Evolutionary conservation across 2,797 vertebrate genomes (phyloP).

Genomic region (Micrastur ruficollis): DNA sequence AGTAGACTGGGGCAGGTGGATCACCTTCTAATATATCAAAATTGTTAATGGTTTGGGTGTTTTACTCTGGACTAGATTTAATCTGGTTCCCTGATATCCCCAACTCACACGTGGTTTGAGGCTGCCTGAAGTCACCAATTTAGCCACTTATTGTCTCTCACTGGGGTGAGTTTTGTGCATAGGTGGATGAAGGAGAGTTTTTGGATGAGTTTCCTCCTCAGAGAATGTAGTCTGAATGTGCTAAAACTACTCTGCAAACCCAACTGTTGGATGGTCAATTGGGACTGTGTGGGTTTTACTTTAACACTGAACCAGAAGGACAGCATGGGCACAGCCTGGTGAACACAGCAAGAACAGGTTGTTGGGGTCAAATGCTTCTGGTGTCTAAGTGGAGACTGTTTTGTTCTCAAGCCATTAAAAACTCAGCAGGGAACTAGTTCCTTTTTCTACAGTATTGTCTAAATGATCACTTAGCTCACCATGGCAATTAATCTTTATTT

Average conservation of each 20-base stretch:
- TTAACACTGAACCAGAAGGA: background rate
- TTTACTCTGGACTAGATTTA: background rate
- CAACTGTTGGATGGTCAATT: background rate
- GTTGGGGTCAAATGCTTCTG: background rate
- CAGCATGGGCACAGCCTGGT: background rate
- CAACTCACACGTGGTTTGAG: background rate
- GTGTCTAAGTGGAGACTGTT: background rate
- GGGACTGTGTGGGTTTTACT: background rate
- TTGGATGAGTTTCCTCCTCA: background rate
- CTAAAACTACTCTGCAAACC: background rate
- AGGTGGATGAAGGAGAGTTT: background rate
- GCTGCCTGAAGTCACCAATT: background rate
- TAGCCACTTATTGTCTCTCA: background rate
- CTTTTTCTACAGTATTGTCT: background rate
- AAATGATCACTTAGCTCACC: constrained; percentile 28
- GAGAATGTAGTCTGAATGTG: background rate
- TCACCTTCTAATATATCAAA: background rate
- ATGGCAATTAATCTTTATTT: constrained; percentile 2
- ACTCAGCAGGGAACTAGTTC: background rate
- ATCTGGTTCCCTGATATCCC: background rate
- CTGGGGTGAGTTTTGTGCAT: background rate
- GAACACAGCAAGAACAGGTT: background rate
- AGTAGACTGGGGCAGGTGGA: background rate
- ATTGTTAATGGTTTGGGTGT: background rate
- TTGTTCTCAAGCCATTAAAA: constrained; percentile 24